Conservation (phyloP, 1,140 invertebrate species). For the Stegodyphus dumicola region DNA sequence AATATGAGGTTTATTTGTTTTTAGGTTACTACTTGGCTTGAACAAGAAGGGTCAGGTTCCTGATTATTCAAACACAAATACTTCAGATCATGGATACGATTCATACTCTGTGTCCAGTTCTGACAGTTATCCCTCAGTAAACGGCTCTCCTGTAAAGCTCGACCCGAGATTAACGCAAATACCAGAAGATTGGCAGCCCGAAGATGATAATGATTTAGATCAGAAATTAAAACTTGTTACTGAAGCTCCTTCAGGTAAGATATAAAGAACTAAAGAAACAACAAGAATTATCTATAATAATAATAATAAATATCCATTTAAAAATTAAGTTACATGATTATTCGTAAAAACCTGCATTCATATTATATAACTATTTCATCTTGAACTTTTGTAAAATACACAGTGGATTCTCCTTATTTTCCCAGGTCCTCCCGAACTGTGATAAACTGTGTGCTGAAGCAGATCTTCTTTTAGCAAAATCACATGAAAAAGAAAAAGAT, state of each 20-base stretch:
- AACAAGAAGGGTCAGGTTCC: conserved; percentile 45
- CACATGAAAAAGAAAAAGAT: conserved; percentile 81
- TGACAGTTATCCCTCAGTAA: conserved; percentile 76
- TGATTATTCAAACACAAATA: conserved; percentile 28
- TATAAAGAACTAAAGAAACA: too few species aligned
- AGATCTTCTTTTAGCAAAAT: conserved; percentile 84
- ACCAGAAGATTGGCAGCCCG: conserved; percentile 61
- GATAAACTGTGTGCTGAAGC: conserved; percentile 87
- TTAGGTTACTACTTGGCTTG: conserved; percentile 46
- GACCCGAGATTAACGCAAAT: conserved; percentile 59
- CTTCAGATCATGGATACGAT: conserved; percentile 84
- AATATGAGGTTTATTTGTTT: not conserved
- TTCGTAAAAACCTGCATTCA: too few species aligned
- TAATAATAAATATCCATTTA: too few species aligned
- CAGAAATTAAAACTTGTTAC: conserved; percentile 46
- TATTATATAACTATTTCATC: too few species aligned
- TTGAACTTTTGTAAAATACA: too few species aligned
- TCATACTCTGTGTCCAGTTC: conserved; percentile 91
- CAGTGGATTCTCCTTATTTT: not conserved
- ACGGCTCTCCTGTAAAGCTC: conserved; percentile 33
- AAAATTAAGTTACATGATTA: too few species aligned
- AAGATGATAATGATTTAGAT: conserved; percentile 29
- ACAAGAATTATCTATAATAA: too few species aligned
- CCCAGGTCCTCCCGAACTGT: conserved; percentile 72
- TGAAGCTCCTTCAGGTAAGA: conserved; percentile 34